Conservation (phyloP, 2,113 vertebrate genomes). For the Pangasianodon hypophthalmus region DNA sequence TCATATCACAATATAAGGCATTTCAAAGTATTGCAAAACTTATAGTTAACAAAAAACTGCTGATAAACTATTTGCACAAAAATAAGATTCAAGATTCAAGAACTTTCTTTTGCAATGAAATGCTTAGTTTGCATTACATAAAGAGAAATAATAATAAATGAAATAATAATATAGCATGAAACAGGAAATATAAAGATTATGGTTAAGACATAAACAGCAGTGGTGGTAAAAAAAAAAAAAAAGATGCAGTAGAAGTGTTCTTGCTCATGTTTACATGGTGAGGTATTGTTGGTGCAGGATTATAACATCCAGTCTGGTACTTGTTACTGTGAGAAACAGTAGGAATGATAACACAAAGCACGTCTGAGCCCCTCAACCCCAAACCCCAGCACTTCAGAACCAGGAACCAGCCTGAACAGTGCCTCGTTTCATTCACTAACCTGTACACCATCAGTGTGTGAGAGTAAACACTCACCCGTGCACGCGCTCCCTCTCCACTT, state of each 20-base stretch:
- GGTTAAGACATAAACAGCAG: not conserved
- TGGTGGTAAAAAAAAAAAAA: not conserved
- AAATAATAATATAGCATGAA: not conserved
- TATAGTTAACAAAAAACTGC: too few species aligned
- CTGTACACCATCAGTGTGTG: not conserved
- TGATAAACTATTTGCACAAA: not conserved
- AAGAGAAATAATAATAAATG: not conserved
- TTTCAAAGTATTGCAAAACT: not conserved
- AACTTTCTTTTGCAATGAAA: not conserved
- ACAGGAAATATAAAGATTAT: not conserved
- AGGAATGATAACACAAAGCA: not conserved
- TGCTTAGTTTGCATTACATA: not conserved
- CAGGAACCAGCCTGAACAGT: not conserved
- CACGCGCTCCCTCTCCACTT: not conserved
- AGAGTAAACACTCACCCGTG: conserved; percentile 9
- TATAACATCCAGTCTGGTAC: not conserved
- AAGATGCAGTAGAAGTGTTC: not conserved
- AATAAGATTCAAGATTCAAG: not conserved
- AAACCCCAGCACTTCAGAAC: not conserved
- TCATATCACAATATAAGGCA: too few species aligned
- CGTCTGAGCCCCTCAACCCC: not conserved
- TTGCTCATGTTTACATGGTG: not conserved
- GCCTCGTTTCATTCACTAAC: too few species aligned
- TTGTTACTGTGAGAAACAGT: not conserved
- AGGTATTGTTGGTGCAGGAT: not conserved